These are phyloP conservation scores for Grantiella picta DNA, from an alignment of 2,113 vertebrate species.

Conservation along the genomic window DNA sequence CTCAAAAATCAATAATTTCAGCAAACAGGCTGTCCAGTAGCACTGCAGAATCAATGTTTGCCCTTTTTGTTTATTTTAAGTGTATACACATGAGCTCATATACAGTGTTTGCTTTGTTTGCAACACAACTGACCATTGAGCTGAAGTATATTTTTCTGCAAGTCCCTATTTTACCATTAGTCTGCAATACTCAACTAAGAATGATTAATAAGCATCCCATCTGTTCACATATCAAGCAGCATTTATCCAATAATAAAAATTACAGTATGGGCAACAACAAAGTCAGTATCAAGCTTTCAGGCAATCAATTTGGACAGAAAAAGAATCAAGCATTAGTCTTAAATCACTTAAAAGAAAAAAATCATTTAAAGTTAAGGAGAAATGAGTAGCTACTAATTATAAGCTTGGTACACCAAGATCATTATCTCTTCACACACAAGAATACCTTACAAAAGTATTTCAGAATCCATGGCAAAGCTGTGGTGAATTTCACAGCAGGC, in stretches of 20 bases:
- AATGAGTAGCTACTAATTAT: background rate
- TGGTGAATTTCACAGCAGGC: background rate
- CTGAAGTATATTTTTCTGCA: background rate
- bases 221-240: background rate
- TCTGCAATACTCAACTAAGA: background rate
- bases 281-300: background rate
- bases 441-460: background rate
- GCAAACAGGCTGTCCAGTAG: background rate
- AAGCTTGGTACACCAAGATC: background rate
- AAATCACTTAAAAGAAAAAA: background rate
- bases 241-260: slow-evolving; percentile 12
- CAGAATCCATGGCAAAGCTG: background rate
- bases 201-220: background rate
- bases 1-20: background rate
- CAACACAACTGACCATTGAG: background rate
- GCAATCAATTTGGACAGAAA: background rate
- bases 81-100: background rate
- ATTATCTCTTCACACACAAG: background rate
- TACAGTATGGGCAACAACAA: background rate
- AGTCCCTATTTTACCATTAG: background rate
- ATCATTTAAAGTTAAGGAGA: background rate
- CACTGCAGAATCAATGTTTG: background rate
- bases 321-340: background rate
- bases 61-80: background rate
- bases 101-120: background rate